Evolutionary conservation across 2,113 vertebrate genomes (phyloP).

Genomic region (Mesocricetus auratus): DNA sequence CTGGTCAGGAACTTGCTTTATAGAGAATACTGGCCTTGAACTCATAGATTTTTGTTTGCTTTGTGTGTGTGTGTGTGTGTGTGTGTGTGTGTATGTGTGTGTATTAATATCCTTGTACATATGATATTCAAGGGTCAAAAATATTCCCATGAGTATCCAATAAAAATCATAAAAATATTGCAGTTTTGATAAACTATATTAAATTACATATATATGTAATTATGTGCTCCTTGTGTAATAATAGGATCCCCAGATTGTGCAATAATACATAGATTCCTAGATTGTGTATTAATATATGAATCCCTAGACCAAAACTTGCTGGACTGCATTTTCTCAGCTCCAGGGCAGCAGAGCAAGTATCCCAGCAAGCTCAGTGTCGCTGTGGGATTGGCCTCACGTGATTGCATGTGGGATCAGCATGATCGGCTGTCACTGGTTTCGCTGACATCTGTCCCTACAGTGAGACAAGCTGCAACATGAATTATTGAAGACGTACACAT

Average conservation of each 20-base stretch:
- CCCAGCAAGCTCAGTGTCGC: constrained; percentile 87
- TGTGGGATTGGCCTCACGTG: constrained; percentile 88
- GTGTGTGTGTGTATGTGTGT: constrained; percentile 26
- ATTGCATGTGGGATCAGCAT: constrained; percentile 92
- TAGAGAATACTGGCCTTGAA: background rate
- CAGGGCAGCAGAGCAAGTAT: constrained; percentile 68
- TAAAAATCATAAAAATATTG: background rate
- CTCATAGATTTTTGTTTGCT: background rate
- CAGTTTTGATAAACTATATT: constrained; percentile 22
- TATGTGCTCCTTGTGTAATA: background rate
- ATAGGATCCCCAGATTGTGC: background rate
- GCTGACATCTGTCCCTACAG: constrained; percentile 95
- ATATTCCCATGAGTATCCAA: background rate
- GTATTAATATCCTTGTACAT: constrained; percentile 46
- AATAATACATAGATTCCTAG: background rate
- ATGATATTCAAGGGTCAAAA: constrained; percentile 36
- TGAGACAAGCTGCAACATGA: constrained; percentile 92
- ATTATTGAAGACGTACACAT: constrained; percentile 90
- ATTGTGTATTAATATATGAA: background rate
- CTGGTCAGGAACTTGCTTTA: background rate
- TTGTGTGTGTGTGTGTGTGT: background rate
- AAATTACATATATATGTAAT: background rate
- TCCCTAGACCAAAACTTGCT: background rate
- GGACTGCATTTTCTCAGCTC: background rate
- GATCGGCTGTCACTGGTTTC: constrained; percentile 96